Evolutionary conservation across 1,140 invertebrate species (phyloP), one percentile per base, ranked within the genome.

Genomic region (Drosophila elegans): DNA sequence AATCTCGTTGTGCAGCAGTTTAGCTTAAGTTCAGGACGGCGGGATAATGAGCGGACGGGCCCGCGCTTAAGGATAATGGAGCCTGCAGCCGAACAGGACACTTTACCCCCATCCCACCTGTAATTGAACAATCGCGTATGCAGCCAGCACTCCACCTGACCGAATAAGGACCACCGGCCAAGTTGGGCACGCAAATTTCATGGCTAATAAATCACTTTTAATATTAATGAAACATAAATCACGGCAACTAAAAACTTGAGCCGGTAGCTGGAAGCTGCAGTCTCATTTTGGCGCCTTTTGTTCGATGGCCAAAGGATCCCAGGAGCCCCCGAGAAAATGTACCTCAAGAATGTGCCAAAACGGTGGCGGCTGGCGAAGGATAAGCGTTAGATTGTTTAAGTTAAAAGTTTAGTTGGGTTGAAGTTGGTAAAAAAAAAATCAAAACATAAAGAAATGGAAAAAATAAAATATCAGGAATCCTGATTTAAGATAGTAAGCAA

Each of bases 151-250:
- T 41, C 55, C 13, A 57, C 29, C 56, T 57, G 72, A 42, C 44
- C 25, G 36, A 57, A 29, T 51, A 66, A 61, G 64, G 64, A 55
- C 62, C 54, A 42, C 46, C 60, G 53, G 38, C 64, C 45, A 66
- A 71, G 49, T 71, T 71, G 39, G 32, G 29, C 66, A 36, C 52
- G 48, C 68, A 46, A 80, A 73, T 88, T 88, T 88, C 79, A 89
- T 90, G 85, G 80, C 84, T 89, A 89, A 89, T 89, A 90, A 89
- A 89, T 89, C 84, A 89, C 77, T 89, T 89, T 89, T 89, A 89
- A 89, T 89, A 89, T 89, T 89, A 89, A 89, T 89, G 80, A 89
- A 89, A 89, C 77, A 89, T 89, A 89, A 89, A 89, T 89, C 84
- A 89, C 59, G 38, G 36, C 57, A 72, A 72, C 80, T 89, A 80